A percentile compares a stretch with the other conserved stretches of the same genome.
These are phyloP conservation scores for Eupithecia inturbata DNA, from an alignment of 2,888 invertebrate genomes.

Conservation along the genomic window DNA sequence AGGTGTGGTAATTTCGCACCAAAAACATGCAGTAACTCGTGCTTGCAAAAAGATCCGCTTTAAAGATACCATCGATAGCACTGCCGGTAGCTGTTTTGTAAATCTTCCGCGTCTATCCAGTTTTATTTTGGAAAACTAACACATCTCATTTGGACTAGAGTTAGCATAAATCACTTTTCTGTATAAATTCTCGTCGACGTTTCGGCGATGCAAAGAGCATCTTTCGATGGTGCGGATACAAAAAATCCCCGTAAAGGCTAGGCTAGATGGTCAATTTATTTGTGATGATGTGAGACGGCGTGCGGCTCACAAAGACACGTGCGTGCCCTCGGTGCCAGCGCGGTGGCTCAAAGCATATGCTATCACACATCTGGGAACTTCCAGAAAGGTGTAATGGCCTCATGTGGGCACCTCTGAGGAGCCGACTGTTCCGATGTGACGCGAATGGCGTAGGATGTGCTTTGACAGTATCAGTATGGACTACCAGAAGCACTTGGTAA, in stretches of 20 bases:
- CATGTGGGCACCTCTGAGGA: constrained; percentile 77
- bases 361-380: constrained; percentile 69
- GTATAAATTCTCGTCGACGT: constrained; percentile 36
- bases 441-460: constrained; percentile 69
- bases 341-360: constrained; percentile 68
- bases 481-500: constrained; percentile 62
- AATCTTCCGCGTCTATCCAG: constrained; percentile 36
- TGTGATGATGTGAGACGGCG: constrained; percentile 74
- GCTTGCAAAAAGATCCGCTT: constrained; percentile 41
- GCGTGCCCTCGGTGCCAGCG: constrained; percentile 71
- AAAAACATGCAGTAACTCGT: constrained; percentile 34
- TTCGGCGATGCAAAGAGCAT: constrained; percentile 54
- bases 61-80: constrained; percentile 38
- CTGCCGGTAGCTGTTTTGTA: constrained; percentile 42
- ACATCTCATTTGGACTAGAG: constrained; percentile 23
- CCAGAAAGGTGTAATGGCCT: constrained; percentile 77
- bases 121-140: constrained; percentile 23
- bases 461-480: constrained; percentile 68
- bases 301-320: constrained; percentile 75
- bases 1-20: constrained; percentile 26
- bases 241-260: constrained; percentile 61
- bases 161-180: constrained; percentile 35
- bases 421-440: constrained; percentile 70
- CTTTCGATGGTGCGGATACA: constrained; percentile 52
- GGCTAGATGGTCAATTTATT: constrained; percentile 75